Evolutionary conservation across 2,797 vertebrate species (phyloP).

Genomic region (Mormyrus proboscirostris): DNA sequence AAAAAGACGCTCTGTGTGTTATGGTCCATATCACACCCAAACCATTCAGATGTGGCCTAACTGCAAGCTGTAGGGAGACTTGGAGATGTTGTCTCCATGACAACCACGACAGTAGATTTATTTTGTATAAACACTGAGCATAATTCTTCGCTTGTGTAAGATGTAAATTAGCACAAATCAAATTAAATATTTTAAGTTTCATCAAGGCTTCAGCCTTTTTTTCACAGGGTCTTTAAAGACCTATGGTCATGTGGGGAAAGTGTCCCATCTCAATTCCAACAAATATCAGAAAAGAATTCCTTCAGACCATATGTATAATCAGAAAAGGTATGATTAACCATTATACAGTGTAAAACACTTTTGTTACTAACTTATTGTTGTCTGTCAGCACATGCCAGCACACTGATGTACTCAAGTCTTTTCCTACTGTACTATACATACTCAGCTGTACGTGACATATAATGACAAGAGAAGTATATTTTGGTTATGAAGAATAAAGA

Average conservation of each 20-base stretch:
- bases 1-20: background rate
- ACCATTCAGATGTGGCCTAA: background rate
- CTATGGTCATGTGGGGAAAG: background rate
- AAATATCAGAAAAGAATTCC: background rate
- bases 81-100: constrained; percentile 16
- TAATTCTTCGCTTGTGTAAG: constrained; percentile 9
- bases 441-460: background rate
- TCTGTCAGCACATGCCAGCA: background rate
- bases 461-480: background rate
- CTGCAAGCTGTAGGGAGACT: background rate
- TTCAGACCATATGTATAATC: background rate
- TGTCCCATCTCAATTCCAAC: background rate
- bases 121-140: constrained; percentile 1
- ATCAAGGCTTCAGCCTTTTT: background rate
- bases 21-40: background rate
- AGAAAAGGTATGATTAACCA: background rate
- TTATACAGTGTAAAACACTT: background rate
- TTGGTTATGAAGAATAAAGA: background rate
- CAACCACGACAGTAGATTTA: background rate
- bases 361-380: background rate
- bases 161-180: background rate
- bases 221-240: background rate
- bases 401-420: background rate
- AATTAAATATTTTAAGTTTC: background rate
- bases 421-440: background rate